phyloP scores from a whole-genome alignment of 2,113 vertebrate genomes.

The Oncorhynchus clarkii region DNA sequence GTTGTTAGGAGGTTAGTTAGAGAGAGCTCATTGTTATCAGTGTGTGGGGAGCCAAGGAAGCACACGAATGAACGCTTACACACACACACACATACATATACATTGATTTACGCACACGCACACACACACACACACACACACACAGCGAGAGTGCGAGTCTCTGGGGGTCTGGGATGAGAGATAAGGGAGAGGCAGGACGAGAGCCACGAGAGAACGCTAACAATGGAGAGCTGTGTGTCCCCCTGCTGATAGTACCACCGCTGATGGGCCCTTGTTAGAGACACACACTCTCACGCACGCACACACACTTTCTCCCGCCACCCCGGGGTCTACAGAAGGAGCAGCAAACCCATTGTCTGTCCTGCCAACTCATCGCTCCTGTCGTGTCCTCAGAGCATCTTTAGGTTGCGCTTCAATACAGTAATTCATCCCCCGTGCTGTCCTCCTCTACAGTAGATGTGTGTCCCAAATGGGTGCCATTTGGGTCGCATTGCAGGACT shows the following conservation, averaged over 20 bases:
- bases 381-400: neutral
- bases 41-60: neutral
- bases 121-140: constrained; percentile 11
- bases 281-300: neutral
- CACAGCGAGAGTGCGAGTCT: constrained; percentile 5
- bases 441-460: neutral
- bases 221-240: constrained; percentile 37
- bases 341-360: neutral
- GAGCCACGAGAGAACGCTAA: constrained; percentile 37
- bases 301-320: neutral
- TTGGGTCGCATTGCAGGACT: neutral
- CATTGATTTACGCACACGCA: constrained; percentile 5
- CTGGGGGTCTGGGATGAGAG: constrained; percentile 39
- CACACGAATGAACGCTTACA: too few species aligned
- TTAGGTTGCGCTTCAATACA: neutral
- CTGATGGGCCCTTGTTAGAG: neutral
- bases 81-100: neutral
- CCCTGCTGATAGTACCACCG: constrained; percentile 13
- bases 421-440: neutral
- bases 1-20: neutral
- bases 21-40: neutral
- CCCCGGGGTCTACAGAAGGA: neutral
- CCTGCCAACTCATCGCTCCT: neutral
- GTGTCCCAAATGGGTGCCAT: too few species aligned
- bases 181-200: constrained; percentile 40